Evolutionary conservation across 2,888 invertebrate genomes (phyloP).

Genomic region (Conus canariensis): DNA sequence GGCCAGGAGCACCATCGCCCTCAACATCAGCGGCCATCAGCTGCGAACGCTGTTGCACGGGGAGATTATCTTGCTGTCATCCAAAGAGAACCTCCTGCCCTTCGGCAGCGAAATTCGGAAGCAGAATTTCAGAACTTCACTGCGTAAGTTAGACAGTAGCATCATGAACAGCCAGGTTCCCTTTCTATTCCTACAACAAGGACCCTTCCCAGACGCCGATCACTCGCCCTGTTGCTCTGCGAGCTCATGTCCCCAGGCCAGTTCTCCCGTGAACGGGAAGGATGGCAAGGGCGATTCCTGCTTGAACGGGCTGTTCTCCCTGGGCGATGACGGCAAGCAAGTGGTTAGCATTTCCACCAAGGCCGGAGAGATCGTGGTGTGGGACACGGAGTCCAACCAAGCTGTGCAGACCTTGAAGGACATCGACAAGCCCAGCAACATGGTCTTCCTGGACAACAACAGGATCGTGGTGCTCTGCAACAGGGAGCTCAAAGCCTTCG

Average conservation of each 20-base stretch:
- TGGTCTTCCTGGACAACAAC: constrained; percentile 86
- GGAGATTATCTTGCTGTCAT: not conserved
- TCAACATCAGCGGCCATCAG: constrained; percentile 34
- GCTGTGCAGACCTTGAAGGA: constrained; percentile 86
- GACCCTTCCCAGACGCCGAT: no score
- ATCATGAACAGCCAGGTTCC: constrained; percentile 2
- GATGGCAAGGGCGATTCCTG: constrained; percentile 1
- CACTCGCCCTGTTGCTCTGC: no score
- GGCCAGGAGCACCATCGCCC: not conserved
- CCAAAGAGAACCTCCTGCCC: not conserved
- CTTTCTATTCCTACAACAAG: not conserved
- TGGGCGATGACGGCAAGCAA: constrained; percentile 76
- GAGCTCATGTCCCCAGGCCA: no score
- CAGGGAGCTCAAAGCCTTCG: constrained; percentile 89
- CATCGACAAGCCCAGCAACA: constrained; percentile 88
- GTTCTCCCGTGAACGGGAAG: not conserved
- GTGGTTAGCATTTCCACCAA: constrained; percentile 88
- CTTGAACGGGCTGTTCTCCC: constrained; percentile 26
- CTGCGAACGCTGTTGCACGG: constrained; percentile 4
- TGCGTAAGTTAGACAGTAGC: not conserved
- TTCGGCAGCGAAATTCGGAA: not conserved
- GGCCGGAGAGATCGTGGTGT: constrained; percentile 88
- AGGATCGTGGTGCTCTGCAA: constrained; percentile 90
- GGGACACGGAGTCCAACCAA: constrained; percentile 85
- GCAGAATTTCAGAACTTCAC: not conserved